These are phyloP conservation scores for Heteractis magnifica DNA, from an alignment of 92 coral and sea anemone genomes.

Conservation along the genomic window DNA sequence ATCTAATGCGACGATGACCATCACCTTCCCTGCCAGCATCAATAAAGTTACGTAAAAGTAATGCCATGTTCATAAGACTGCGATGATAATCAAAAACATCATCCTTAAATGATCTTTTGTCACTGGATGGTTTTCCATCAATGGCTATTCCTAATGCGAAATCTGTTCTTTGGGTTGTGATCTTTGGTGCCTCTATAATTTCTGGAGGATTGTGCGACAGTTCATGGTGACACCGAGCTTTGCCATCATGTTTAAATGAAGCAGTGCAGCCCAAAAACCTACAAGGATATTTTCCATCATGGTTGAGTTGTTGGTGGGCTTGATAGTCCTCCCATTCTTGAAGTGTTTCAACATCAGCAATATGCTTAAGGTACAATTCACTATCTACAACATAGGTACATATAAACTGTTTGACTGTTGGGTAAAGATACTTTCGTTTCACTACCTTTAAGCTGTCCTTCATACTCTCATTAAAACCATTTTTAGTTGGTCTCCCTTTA, in stretches of 20 bases:
- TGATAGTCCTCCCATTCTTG: conserved; percentile 53
- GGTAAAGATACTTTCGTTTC: conserved; percentile 17
- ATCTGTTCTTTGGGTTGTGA: conserved; percentile 17
- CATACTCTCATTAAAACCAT: conserved; percentile 3
- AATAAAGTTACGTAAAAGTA: conserved; percentile 43
- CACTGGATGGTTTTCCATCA: conserved; percentile 23
- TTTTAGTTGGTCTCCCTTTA: conserved; percentile 22
- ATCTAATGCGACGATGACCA: conserved; percentile 36
- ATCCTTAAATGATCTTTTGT: conserved; percentile 21
- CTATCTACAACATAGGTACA: conserved; percentile 37
- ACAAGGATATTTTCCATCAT: conserved; percentile 62
- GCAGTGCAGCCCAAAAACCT: conserved; percentile 42
- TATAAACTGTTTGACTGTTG: conserved; percentile 28
- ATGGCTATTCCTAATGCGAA: neutral
- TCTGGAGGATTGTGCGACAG: conserved; percentile 47
- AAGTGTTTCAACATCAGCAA: conserved; percentile 34
- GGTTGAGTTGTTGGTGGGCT: conserved; percentile 27
- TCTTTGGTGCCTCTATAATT: conserved; percentile 24
- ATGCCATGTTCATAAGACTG: conserved; percentile 54
- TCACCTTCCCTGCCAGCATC: conserved; percentile 62
- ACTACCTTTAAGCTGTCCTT: conserved; percentile 12
- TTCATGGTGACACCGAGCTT: conserved; percentile 51
- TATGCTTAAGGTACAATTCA: conserved; percentile 36
- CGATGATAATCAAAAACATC: conserved; percentile 59
- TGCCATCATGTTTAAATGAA: conserved; percentile 52